These are phyloP conservation scores for Melanotaenia duboulayi DNA, from an alignment of 2,113 vertebrate species.

Conservation along the genomic window DNA sequence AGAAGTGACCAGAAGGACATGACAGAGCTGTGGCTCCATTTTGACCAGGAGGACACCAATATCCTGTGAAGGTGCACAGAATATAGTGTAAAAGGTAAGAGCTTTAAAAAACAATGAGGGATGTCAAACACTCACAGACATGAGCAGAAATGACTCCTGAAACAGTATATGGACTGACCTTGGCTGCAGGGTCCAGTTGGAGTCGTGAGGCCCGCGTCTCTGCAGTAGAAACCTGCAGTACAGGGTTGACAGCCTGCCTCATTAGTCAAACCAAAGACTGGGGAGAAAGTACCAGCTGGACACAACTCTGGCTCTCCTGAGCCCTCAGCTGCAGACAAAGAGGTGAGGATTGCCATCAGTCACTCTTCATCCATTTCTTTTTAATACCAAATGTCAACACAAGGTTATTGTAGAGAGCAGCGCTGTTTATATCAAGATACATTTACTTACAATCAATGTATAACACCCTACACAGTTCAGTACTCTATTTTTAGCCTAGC, in stretches of 20 bases:
- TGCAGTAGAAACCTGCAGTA: constrained; percentile 86
- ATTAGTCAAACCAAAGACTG: constrained; percentile 70
- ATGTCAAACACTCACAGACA: neutral
- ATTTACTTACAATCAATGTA: neutral
- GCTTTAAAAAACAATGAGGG: neutral
- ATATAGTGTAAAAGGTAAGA: neutral
- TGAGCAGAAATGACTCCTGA: neutral
- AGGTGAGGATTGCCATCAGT: constrained; percentile 14
- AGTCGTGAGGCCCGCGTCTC: constrained; percentile 78
- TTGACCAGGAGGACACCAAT: constrained; percentile 85
- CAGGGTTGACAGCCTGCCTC: constrained; percentile 85
- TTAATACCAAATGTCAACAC: constrained; percentile 5
- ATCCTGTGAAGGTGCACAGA: constrained; percentile 67
- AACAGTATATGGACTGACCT: constrained; percentile 74
- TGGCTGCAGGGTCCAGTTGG: constrained; percentile 86
- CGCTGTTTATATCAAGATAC: neutral
- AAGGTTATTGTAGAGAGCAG: neutral
- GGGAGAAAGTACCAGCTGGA: constrained; percentile 88
- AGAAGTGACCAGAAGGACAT: constrained; percentile 83
- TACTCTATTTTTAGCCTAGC: neutral
- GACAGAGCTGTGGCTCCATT: constrained; percentile 68
- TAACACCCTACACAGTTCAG: constrained; percentile 24
- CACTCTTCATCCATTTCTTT: constrained; percentile 19
- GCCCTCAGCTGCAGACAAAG: constrained; percentile 80
- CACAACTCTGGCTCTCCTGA: constrained; percentile 84